Percentiles rank a stretch among this genome's conserved stretches.
Evolutionary conservation across 2,113 vertebrate genomes (phyloP).

Genomic region (Smithornis capensis): DNA sequence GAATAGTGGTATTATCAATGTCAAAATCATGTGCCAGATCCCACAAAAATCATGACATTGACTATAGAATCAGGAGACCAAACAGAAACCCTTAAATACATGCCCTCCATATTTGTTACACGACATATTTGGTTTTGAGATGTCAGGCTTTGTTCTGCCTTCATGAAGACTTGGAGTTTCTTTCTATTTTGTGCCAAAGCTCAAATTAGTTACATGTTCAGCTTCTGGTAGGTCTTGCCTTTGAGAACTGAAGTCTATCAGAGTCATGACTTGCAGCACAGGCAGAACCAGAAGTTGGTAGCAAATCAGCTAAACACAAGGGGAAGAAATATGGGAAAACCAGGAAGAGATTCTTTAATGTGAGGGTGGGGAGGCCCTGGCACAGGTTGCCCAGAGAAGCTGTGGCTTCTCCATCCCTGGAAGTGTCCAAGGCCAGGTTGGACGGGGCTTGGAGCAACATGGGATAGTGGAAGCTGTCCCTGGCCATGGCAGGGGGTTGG

Average conservation of each 20-base stretch:
- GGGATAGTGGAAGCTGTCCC: neutral
- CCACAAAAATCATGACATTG: neutral
- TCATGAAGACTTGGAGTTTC: neutral
- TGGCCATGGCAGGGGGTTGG: too few relatives aligned
- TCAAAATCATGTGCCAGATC: neutral
- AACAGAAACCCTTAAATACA: neutral
- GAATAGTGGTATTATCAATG: neutral
- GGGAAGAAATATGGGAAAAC: neutral
- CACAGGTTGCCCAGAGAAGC: neutral
- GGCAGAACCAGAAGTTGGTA: neutral
- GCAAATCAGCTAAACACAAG: neutral
- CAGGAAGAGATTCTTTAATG: neutral
- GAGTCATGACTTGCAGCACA: fast-evolving
- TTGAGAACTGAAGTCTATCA: neutral
- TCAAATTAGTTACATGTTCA: neutral
- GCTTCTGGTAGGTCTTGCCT: neutral
- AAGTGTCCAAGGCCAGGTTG: neutral
- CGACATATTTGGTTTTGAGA: neutral
- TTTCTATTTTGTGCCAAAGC: neutral
- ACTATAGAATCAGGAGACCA: neutral
- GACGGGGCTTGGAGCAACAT: neutral
- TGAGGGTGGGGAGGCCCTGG: neutral
- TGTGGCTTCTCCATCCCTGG: neutral
- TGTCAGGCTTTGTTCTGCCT: neutral
- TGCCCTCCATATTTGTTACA: neutral